Percentiles rank a stretch among this genome's conserved stretches.
Evolutionary conservation across 2,797 vertebrate genomes (phyloP).

Genomic region (Tympanoctomys barrerae): DNA sequence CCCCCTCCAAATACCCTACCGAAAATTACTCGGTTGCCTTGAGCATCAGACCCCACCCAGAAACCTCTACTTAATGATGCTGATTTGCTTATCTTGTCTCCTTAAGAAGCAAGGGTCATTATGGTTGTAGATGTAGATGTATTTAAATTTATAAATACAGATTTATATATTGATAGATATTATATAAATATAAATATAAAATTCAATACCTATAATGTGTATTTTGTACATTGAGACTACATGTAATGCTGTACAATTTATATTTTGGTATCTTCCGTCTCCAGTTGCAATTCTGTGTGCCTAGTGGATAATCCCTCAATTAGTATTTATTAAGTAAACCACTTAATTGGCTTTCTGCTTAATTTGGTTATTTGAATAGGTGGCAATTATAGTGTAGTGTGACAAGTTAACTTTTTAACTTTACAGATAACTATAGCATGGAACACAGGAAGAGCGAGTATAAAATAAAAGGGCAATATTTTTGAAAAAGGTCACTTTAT

Average conservation of each 20-base stretch:
- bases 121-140: background rate
- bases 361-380: constrained; percentile 51
- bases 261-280: background rate
- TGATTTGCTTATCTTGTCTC: background rate
- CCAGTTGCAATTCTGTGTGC: background rate
- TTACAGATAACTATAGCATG: constrained; percentile 46
- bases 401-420: constrained; percentile 49
- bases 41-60: background rate
- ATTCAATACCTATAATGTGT: background rate
- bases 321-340: constrained; percentile 50
- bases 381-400: constrained; percentile 39
- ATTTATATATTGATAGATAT: background rate
- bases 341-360: constrained; percentile 45
- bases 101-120: background rate
- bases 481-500: constrained; percentile 46
- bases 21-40: background rate
- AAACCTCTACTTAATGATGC: background rate
- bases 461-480: constrained; percentile 43
- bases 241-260: background rate
- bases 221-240: background rate
- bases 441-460: background rate
- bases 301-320: constrained; percentile 34
- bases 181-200: background rate
- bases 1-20: background rate
- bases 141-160: background rate